Evolutionary conservation across 2,113 vertebrate genomes (phyloP).

Genomic region (Leucosticte australis): DNA sequence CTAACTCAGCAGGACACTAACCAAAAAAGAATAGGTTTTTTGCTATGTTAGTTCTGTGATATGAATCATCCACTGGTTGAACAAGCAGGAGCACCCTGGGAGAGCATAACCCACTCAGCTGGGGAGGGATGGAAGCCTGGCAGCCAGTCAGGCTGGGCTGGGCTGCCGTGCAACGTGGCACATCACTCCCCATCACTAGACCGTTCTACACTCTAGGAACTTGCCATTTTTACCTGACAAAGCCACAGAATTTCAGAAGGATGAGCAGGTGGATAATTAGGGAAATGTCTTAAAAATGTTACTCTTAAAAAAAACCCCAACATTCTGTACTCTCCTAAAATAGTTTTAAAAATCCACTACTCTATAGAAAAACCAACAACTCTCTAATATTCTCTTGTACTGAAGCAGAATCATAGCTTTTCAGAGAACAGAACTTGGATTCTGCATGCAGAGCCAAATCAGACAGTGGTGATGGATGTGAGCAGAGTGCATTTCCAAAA

Average conservation of each 20-base stretch:
- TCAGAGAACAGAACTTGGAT: neutral
- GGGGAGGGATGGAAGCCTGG: neutral
- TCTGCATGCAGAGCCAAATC: neutral
- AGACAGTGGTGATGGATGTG: neutral
- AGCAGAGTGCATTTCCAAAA: neutral
- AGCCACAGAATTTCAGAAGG: neutral
- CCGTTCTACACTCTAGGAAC: neutral
- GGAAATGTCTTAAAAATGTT: neutral
- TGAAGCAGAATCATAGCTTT: neutral
- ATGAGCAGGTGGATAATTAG: neutral
- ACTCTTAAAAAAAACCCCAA: neutral
- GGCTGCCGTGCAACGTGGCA: rapidly evolving
- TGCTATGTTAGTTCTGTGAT: neutral
- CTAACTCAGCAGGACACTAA: neutral
- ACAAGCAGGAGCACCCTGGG: neutral
- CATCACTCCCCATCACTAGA: neutral
- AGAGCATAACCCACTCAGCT: neutral
- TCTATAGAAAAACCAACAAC: neutral
- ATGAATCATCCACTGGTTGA: neutral
- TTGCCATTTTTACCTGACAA: neutral
- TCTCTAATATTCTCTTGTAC: neutral
- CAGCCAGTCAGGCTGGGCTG: neutral
- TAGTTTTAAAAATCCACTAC: neutral
- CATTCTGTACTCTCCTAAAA: neutral
- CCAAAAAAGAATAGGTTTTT: neutral